A percentile compares a stretch with the other conserved stretches of the same genome.
Conservation (phyloP, 2,113 vertebrate genomes). For the Catagonus wagneri region DNA sequence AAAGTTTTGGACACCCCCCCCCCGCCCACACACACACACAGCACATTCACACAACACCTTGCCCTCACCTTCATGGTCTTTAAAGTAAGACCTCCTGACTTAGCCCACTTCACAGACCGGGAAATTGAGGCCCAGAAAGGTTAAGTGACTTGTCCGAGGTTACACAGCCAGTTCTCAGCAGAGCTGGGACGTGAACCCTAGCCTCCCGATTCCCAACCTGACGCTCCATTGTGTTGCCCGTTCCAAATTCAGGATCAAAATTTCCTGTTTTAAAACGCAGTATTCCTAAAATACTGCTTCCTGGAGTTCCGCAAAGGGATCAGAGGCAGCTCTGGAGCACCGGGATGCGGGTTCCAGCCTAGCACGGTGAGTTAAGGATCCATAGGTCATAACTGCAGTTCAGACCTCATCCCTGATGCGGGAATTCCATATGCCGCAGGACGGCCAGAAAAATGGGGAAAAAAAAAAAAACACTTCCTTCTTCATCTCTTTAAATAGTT, state of each 20-base stretch:
- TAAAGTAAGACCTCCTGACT: neutral
- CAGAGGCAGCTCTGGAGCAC: too few relatives aligned
- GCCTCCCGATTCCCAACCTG: neutral
- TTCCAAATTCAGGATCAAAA: neutral
- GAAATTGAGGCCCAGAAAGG: neutral
- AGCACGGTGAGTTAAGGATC: too few relatives aligned
- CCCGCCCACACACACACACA: neutral
- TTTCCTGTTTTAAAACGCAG: neutral
- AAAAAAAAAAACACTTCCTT: neutral
- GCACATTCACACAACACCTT: neutral
- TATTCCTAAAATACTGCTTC: conserved; percentile 37
- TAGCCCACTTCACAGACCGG: neutral
- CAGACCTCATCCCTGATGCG: too few relatives aligned
- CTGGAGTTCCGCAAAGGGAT: neutral
- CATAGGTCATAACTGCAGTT: too few relatives aligned
- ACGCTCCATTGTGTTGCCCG: too few relatives aligned
- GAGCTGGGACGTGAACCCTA: neutral
- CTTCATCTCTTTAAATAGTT: conserved; percentile 53
- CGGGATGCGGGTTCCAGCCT: too few relatives aligned
- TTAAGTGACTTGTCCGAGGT: neutral
- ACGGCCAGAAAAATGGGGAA: too few relatives aligned
- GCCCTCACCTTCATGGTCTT: neutral
- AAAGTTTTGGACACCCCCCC: neutral
- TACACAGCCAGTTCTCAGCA: neutral
- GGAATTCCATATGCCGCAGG: too few relatives aligned